A percentile compares a stretch with the other conserved stretches of the same genome.
phyloP scores from a whole-genome alignment of 2,888 invertebrate species.

The Xylota segnis region DNA sequence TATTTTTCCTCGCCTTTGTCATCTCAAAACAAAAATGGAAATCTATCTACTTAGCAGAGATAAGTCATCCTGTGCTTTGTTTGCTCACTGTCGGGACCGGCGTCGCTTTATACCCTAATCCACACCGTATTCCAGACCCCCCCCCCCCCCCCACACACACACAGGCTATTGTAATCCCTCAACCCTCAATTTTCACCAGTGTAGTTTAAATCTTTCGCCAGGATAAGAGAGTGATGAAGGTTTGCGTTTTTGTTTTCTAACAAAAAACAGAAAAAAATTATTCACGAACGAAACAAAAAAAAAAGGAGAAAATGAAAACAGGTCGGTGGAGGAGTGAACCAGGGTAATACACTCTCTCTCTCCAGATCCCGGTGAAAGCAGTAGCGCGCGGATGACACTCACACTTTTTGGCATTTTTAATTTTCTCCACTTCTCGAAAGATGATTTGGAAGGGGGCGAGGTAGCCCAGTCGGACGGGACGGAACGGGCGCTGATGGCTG shows the following conservation, averaged over 20 bases:
- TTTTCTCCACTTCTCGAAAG: slow-evolving; percentile 60
- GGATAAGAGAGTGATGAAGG: slow-evolving; percentile 64
- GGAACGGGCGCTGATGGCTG: not conserved
- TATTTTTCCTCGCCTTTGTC: slow-evolving; percentile 24
- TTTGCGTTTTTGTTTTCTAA: slow-evolving; percentile 45
- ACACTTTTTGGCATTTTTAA: slow-evolving; percentile 64
- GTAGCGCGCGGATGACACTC: slow-evolving; percentile 58
- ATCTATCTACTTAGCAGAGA: slow-evolving; percentile 38
- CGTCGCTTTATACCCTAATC: slow-evolving; percentile 43
- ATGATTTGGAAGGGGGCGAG: slow-evolving; percentile 24
- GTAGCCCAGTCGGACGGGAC: too few relatives aligned
- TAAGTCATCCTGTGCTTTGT: slow-evolving; percentile 56
- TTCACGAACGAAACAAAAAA: slow-evolving; percentile 29
- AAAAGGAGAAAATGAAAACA: slow-evolving; percentile 29
- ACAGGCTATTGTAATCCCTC: slow-evolving; percentile 41
- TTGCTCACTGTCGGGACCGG: slow-evolving; percentile 40
- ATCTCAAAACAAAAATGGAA: slow-evolving; percentile 39
- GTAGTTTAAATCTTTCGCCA: slow-evolving; percentile 52
- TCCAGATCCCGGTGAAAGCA: slow-evolving; percentile 46
- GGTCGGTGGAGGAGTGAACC: slow-evolving; percentile 35
- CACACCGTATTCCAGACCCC: slow-evolving; percentile 24
- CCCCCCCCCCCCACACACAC: slow-evolving; percentile 27
- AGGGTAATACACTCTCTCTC: slow-evolving; percentile 64
- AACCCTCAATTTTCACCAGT: slow-evolving; percentile 38
- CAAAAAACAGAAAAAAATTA: slow-evolving; percentile 32